These are phyloP conservation scores for Cryptotermes secundus DNA, from an alignment of 1,140 invertebrate genomes.

Conservation along the genomic window DNA sequence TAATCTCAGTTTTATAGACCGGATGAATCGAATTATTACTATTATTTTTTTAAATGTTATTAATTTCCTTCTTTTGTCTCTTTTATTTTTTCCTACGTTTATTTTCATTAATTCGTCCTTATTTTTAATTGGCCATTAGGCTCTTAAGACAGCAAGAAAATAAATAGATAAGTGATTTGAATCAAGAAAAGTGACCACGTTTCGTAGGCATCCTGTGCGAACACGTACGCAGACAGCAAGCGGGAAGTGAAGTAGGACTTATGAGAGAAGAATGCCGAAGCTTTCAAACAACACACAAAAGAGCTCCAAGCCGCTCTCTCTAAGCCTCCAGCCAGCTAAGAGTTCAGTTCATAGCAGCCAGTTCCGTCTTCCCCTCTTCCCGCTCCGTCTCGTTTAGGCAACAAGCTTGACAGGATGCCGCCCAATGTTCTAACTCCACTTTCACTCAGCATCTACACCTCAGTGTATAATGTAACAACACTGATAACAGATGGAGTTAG, in stretches of 20 bases:
- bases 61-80: no score
- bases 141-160: no score
- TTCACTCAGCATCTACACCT: background rate
- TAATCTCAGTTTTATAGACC: no score
- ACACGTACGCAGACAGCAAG: background rate
- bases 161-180: no score
- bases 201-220: background rate
- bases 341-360: background rate
- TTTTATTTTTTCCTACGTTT: no score
- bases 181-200: background rate
- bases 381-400: background rate
- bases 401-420: background rate
- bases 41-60: no score
- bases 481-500: background rate
- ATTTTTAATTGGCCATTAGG: no score
- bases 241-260: background rate
- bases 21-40: no score
- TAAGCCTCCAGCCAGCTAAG: background rate
- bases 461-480: background rate
- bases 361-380: background rate
- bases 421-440: conserved; percentile 4
- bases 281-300: conserved; percentile 7
- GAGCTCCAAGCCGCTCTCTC: background rate
- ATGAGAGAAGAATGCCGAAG: background rate
- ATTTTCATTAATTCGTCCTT: no score